Evolutionary conservation across 2,888 invertebrate genomes (phyloP).

Genomic region (Drosophila fungiperda): DNA sequence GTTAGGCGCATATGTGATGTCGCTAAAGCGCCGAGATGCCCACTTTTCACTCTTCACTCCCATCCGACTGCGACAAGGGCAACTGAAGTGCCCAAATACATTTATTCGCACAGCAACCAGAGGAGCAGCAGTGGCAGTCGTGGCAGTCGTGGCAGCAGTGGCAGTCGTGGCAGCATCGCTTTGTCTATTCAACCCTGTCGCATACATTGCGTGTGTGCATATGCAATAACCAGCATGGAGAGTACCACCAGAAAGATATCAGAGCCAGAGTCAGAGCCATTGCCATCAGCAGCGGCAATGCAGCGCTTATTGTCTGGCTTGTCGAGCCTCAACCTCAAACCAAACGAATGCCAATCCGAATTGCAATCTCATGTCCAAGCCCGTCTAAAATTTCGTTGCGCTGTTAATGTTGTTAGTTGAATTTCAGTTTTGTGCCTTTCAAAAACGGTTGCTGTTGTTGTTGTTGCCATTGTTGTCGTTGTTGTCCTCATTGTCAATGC

Average conservation of each 20-base stretch:
- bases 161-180: slow-evolving; percentile 31
- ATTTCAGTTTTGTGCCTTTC: slow-evolving; percentile 80
- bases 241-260: slow-evolving; percentile 3
- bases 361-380: slow-evolving; percentile 18
- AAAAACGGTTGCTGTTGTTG: slow-evolving; percentile 43
- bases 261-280: neutral
- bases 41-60: slow-evolving; percentile 20
- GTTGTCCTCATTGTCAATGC: slow-evolving; percentile 21
- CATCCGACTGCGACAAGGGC: slow-evolving; percentile 51
- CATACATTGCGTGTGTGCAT: slow-evolving; percentile 51
- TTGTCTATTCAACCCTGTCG: slow-evolving; percentile 67
- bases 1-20: slow-evolving; percentile 84
- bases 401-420: slow-evolving; percentile 82
- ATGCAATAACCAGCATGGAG: slow-evolving; percentile 61
- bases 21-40: slow-evolving; percentile 59
- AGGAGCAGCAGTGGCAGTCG: slow-evolving; percentile 16
- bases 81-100: slow-evolving; percentile 73
- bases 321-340: slow-evolving; percentile 29
- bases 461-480: neutral
- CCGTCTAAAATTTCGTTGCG: slow-evolving; percentile 70
- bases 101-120: slow-evolving; percentile 13
- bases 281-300: slow-evolving; percentile 50
- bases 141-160: slow-evolving; percentile 5
- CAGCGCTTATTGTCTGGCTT: slow-evolving; percentile 66
- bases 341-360: slow-evolving; percentile 6